These are phyloP conservation scores for Callitettix versicolor DNA, from an alignment of 1,140 invertebrate genomes.

Conservation along the genomic window DNA sequence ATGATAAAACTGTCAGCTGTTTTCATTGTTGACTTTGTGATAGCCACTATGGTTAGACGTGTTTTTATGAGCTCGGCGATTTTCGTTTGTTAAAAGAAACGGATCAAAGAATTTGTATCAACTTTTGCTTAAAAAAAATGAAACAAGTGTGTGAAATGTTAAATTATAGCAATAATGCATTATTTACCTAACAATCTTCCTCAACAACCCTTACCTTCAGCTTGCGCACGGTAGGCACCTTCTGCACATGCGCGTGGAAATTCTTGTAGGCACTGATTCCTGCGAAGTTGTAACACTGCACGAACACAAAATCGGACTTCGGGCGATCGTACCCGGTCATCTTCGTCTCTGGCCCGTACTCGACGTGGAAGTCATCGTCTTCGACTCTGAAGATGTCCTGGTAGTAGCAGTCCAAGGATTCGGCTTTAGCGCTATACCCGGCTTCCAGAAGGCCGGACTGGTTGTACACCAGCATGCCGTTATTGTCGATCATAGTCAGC, in stretches of 20 bases:
- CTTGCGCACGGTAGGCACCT: slow-evolving; percentile 14
- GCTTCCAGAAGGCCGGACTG: slow-evolving; percentile 13
- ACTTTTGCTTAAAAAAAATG: no score
- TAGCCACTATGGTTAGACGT: no score
- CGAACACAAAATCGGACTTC: slow-evolving; percentile 19
- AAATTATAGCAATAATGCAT: no score
- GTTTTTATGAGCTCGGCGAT: no score
- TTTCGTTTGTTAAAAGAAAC: no score
- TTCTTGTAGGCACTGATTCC: slow-evolving; percentile 16
- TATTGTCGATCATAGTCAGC: slow-evolving; percentile 21
- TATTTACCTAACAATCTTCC: no score
- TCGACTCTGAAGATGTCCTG: slow-evolving; percentile 19
- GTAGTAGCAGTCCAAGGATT: slow-evolving; percentile 18
- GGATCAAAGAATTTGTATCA: no score
- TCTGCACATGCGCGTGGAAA: slow-evolving; percentile 20
- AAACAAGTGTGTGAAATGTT: no score
- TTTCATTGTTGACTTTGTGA: no score
- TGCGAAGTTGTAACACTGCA: slow-evolving; percentile 17
- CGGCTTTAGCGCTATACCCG: slow-evolving; percentile 15
- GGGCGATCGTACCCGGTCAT: slow-evolving; percentile 14
- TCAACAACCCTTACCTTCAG: slow-evolving; percentile 20
- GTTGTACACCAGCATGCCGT: slow-evolving; percentile 22
- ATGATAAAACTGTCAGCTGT: no score
- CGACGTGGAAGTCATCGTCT: slow-evolving; percentile 18
- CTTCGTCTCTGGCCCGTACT: slow-evolving; percentile 5